Percentiles rank a stretch among this genome's conserved stretches.
Conservation (phyloP, 2,888 invertebrate genomes). For the Danaus chrysippus region DNA sequence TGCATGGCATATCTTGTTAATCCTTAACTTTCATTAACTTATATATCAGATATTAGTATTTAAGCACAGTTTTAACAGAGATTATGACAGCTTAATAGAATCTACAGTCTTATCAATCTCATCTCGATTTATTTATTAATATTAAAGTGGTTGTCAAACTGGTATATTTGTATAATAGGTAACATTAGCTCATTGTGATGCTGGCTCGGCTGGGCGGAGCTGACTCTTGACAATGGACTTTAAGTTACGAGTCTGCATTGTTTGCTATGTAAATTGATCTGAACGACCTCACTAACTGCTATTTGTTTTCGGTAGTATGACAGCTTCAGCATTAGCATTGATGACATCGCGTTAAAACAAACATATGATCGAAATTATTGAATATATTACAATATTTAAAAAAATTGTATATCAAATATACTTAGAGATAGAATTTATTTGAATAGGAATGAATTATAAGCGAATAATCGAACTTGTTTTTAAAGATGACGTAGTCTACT, state of each 20-base stretch:
- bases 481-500: too few species aligned
- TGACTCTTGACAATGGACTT: constrained; percentile 28
- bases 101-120: too few species aligned
- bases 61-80: background rate
- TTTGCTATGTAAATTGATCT: constrained; percentile 52
- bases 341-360: background rate
- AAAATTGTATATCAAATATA: background rate
- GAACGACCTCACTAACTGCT: constrained; percentile 45
- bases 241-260: constrained; percentile 43
- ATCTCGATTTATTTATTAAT: too few species aligned
- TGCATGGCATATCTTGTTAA: constrained; percentile 16
- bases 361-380: background rate
- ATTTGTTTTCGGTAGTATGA: constrained; percentile 62
- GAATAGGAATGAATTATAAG: too few species aligned
- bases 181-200: constrained; percentile 26
- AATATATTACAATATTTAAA: background rate
- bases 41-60: background rate
- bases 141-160: background rate
- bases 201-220: constrained; percentile 30
- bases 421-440: background rate
- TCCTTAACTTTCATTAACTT: constrained; percentile 10
- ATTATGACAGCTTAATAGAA: too few species aligned
- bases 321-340: constrained; percentile 30
- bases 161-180: constrained; percentile 6
- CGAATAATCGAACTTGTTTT: too few species aligned